These are phyloP conservation scores for Drosophila robusta DNA, from an alignment of 2,888 invertebrate species.

Conservation along the genomic window DNA sequence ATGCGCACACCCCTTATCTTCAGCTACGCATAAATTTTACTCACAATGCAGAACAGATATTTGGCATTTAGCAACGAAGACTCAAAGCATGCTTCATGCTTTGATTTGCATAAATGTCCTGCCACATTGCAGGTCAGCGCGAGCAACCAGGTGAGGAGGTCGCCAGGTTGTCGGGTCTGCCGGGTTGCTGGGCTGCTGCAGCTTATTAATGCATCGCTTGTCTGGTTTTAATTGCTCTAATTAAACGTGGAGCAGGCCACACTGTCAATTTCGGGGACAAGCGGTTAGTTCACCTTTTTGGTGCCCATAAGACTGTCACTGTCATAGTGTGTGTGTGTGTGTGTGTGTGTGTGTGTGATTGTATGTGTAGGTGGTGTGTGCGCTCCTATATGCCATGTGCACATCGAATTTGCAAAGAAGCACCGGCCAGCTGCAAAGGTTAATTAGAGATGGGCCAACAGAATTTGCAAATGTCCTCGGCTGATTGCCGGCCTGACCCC, in stretches of 20 bases:
- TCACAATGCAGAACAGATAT: slow-evolving; percentile 14
- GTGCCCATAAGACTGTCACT: background rate
- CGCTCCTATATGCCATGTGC: slow-evolving; percentile 10
- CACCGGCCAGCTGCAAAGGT: slow-evolving; percentile 12
- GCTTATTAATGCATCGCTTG: slow-evolving; percentile 68
- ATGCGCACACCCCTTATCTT: slow-evolving; percentile 4
- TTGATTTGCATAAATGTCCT: slow-evolving; percentile 62
- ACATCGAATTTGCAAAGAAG: slow-evolving; percentile 21
- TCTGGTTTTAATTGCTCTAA: slow-evolving; percentile 67
- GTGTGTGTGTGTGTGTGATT: background rate
- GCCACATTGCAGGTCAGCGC: slow-evolving; percentile 18
- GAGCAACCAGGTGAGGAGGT: slow-evolving; percentile 4
- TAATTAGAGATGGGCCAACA: slow-evolving; percentile 37
- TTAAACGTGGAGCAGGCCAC: slow-evolving; percentile 53
- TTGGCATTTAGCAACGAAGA: slow-evolving; percentile 18
- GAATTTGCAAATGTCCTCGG: slow-evolving; percentile 19
- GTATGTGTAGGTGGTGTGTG: background rate
- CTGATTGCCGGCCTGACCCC: background rate
- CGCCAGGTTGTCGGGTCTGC: slow-evolving; percentile 21
- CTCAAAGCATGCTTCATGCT: slow-evolving; percentile 17
- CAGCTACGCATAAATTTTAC: slow-evolving; percentile 15
- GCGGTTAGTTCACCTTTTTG: slow-evolving; percentile 36
- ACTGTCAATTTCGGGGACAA: slow-evolving; percentile 25
- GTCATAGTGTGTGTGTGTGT: background rate
- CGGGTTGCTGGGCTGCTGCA: slow-evolving; percentile 30